Evolutionary conservation across 2,888 invertebrate genomes (phyloP), one percentile per base, ranked within the genome.

Genomic region (Graphium colonna): DNA sequence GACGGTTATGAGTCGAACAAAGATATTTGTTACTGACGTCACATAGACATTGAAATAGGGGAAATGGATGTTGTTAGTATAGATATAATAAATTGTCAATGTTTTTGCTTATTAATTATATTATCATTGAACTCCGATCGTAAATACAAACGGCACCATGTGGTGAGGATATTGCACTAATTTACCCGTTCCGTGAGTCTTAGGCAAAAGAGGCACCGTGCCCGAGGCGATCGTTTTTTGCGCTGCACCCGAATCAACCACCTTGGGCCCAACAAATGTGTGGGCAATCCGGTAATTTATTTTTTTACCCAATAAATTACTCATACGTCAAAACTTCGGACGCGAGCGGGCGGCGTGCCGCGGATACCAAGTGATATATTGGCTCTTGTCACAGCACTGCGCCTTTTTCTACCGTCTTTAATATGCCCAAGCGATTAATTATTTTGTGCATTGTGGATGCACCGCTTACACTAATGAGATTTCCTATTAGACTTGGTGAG

Each of bases 271-370:
- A 77, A 83, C 79, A 81, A 87, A 88, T 83, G 87, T 84, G 85
- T 79, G 85, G 86, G 82, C 85, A 85, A 81, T 82, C 80, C 79
- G 63, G 84, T 87, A 86, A 88, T 88, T 87, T 87, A 77, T 87
- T 89, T 88, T 87, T 89, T 87, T 79, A 77, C 71, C 80, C 84
- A 85, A 89, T 89, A 89, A 86, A 88, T 89, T 80, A 88, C 88
- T 89, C 89, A 87, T 75, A 79, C 73, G 88, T 89, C 89, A 88
- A 87, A 89, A 86, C 75, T 80, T 81, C 67, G 79, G 79, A 79
- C 79, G 73, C 73, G 72, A 68, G 65, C 70, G 73, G 68, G 73
- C 56, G 60, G 52, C 71, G 45, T 45, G 54, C 49, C 33, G 54
- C 16, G 54, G 50, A 70, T 71, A 67, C 72, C 69, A 67, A 76